A percentile compares a stretch with the other conserved stretches of the same genome.
Conservation (phyloP, 2,113 vertebrate species). For the Setophaga coronata region DNA sequence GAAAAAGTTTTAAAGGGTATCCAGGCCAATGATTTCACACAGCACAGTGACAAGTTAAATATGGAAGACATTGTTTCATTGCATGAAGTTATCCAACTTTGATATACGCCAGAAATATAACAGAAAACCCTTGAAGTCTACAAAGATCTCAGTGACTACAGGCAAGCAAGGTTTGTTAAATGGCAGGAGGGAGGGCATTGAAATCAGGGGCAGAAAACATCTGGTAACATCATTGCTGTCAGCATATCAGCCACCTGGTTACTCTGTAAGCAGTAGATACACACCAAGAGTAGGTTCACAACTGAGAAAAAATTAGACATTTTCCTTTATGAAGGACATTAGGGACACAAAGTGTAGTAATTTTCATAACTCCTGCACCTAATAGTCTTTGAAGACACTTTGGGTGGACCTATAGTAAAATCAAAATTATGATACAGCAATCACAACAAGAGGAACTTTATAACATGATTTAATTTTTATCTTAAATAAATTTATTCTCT, state of each 20-base stretch:
- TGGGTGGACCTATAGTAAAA: neutral
- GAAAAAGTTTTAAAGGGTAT: neutral
- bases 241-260: neutral
- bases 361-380: neutral
- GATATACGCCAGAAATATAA: neutral
- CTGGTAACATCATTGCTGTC: neutral
- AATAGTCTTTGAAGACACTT: neutral
- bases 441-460: neutral
- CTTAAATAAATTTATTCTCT: neutral
- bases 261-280: neutral
- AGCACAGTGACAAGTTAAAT: neutral
- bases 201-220: neutral
- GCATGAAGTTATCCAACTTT: neutral
- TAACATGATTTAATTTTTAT: neutral
- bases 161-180: neutral
- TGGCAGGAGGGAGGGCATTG: neutral
- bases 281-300: neutral
- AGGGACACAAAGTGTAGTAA: neutral
- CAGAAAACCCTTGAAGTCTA: accelerated
- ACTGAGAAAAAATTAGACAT: neutral
- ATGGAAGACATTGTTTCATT: neutral
- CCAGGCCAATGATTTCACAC: neutral
- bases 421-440: neutral
- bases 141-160: neutral
- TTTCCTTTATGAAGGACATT: neutral